A percentile compares a stretch with the other conserved stretches of the same genome.
Conservation (phyloP, 2,113 vertebrate species). For the Thalassarche chlororhynchos region DNA sequence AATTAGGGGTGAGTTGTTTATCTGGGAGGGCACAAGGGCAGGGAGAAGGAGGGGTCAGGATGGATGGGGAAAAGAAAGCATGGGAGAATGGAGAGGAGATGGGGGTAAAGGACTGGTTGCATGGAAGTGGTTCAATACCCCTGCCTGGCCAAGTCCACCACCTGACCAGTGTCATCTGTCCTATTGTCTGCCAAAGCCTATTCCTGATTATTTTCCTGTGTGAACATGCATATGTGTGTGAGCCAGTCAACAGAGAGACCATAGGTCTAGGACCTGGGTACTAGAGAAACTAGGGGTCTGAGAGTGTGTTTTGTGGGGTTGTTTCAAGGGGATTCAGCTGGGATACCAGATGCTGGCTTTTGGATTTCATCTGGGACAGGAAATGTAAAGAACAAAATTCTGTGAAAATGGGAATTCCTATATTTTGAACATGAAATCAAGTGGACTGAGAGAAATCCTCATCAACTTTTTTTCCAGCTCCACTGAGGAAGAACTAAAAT, state of each 20-base stretch:
- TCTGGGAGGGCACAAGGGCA: neutral
- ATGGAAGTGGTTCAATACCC: neutral
- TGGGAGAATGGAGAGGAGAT: neutral
- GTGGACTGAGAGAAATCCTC: neutral
- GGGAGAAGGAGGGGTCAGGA: neutral
- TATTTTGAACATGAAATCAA: neutral
- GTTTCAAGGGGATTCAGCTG: neutral
- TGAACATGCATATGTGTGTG: neutral
- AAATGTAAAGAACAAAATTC: neutral
- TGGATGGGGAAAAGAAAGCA: neutral
- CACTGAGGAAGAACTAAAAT: neutral
- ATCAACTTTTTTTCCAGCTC: neutral
- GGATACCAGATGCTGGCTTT: neutral
- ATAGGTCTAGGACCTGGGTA: neutral
- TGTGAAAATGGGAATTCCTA: neutral
- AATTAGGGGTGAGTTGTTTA: neutral
- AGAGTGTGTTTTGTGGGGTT: neutral
- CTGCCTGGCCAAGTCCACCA: neutral
- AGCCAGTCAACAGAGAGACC: neutral
- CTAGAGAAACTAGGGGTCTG: neutral
- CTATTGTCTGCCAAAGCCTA: neutral
- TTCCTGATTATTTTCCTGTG: neutral
- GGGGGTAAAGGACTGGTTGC: neutral
- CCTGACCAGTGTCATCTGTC: neutral
- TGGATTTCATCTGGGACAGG: neutral